phyloP scores from a whole-genome alignment of 2,113 vertebrate genomes.

The Hymenochirus boettgeri region DNA sequence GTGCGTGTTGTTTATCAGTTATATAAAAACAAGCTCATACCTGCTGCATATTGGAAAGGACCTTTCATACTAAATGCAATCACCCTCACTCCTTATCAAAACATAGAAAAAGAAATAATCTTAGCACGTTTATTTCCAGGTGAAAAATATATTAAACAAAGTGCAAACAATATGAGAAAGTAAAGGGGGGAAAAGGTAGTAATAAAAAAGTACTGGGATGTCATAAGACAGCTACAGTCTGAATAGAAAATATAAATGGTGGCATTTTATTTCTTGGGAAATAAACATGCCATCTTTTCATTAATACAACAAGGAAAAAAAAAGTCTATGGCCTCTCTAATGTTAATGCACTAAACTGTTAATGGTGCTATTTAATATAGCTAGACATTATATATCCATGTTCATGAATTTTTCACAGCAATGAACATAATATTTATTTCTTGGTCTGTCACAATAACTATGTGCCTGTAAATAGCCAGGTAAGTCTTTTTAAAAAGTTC shows the following conservation, averaged over 20 bases:
- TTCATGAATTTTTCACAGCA: no score
- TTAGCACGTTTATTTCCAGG: background rate
- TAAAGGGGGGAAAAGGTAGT: background rate
- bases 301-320: no score
- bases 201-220: background rate
- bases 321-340: no score
- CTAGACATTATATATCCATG: no score
- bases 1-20: background rate
- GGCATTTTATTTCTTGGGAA: no score
- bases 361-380: no score
- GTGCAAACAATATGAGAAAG: background rate
- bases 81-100: background rate
- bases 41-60: background rate
- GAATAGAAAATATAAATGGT: background rate
- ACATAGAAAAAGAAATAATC: background rate
- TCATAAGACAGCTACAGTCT: background rate
- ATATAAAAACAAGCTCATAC: background rate
- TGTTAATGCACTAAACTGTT: no score
- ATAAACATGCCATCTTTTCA: no score
- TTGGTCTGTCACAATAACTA: no score
- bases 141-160: slow-evolving; percentile 2
- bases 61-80: background rate
- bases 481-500: no score
- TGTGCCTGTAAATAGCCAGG: no score
- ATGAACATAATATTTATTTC: no score